Percentiles rank a stretch among this genome's conserved stretches.
phyloP scores from a whole-genome alignment of 2,888 invertebrate genomes.

The Margaritifera margaritifera region DNA sequence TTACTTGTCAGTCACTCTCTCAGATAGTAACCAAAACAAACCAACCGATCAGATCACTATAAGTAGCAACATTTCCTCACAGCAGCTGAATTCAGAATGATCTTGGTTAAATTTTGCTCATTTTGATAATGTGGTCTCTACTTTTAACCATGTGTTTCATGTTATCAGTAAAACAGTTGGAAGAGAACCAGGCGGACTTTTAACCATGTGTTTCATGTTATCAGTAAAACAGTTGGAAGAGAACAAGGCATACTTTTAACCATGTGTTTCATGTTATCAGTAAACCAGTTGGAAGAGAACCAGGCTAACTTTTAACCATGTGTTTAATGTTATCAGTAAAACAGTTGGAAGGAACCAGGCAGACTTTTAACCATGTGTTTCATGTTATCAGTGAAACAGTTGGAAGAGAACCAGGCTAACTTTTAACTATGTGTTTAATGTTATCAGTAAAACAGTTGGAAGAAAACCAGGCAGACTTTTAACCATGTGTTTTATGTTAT shows the following conservation, averaged over 20 bases:
- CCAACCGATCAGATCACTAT: no score
- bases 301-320: constrained; percentile 21
- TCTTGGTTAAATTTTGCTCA: no score
- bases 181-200: constrained; percentile 43
- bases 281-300: constrained; percentile 51
- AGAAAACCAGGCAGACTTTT: constrained; percentile 34
- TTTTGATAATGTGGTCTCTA: not conserved
- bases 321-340: constrained; percentile 27
- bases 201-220: not conserved
- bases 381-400: constrained; percentile 37
- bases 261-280: constrained; percentile 11
- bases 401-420: constrained; percentile 48
- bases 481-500: not conserved
- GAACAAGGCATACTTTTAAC: constrained; percentile 27
- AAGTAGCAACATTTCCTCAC: no score
- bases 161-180: constrained; percentile 46
- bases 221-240: constrained; percentile 52
- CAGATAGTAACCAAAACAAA: no score
- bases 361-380: constrained; percentile 1
- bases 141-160: no score
- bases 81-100: no score
- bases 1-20: no score
- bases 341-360: constrained; percentile 49
- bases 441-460: constrained; percentile 49
- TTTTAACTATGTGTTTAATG: no score